Conservation (phyloP, 2,888 invertebrate species). For the Lasioglossum marginatum region DNA sequence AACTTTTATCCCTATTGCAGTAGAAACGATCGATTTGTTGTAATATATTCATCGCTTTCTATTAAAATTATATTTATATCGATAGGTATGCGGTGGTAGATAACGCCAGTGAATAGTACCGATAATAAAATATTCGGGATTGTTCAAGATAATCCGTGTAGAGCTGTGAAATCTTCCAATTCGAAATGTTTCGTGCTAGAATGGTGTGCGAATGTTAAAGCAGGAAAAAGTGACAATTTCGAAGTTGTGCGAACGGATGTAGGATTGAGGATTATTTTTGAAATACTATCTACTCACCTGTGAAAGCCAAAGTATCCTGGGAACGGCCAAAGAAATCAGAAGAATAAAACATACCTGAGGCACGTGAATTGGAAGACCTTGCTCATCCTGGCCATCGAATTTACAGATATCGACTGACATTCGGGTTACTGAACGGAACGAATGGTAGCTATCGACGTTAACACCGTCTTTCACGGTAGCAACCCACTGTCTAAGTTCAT, state of each 20-base stretch:
- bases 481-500: slow-evolving; percentile 75
- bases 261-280: background rate
- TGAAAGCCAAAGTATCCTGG: background rate
- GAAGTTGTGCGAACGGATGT: background rate
- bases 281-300: background rate
- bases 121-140: background rate
- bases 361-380: slow-evolving; percentile 54
- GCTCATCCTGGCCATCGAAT: slow-evolving; percentile 62
- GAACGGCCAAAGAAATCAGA: background rate
- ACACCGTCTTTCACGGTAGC: slow-evolving; percentile 65
- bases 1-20: background rate
- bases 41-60: background rate
- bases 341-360: slow-evolving; percentile 55
- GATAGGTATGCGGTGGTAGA: background rate
- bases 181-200: background rate
- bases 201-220: background rate
- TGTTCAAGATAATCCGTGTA: background rate
- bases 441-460: slow-evolving; percentile 62
- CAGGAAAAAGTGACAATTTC: background rate
- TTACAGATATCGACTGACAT: slow-evolving; percentile 67
- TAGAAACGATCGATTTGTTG: background rate
- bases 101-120: background rate
- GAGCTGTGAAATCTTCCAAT: background rate
- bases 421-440: slow-evolving; percentile 51
- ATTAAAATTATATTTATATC: slow-evolving; percentile 3